Evolutionary conservation across 1,140 invertebrate genomes (phyloP), one percentile per base, ranked within the genome.

Genomic region (Melipona quadrifasciata): DNA sequence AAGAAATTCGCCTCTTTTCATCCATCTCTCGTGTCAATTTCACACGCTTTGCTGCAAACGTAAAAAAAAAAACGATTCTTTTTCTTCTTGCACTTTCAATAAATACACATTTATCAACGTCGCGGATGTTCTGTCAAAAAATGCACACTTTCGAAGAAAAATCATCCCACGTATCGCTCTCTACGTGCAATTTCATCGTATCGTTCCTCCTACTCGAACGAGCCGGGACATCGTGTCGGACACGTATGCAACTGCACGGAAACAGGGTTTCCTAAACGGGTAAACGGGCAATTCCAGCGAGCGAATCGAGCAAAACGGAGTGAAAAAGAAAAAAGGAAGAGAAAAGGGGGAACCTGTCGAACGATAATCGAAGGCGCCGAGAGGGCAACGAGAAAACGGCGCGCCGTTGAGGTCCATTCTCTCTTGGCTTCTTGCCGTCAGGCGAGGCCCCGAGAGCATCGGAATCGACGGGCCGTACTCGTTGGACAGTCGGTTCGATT

Each of bases 401-500:
- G 21, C 10, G 27, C 51, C 55, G 39, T 39, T 24, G 39, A 47
- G 74, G 10, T 21, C 17, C 34, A 21, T 82, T 55, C 39, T 27
- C 27, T 75, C 57, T 55, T 21, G 72, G 67, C 55, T 31, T 58
- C 8, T 55, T 31, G 51, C 21, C n/a, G 16, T 57, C 27, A 65
- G 72, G 19, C 57, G 10, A 55, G 51, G 16, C 21, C 31, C 34
- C 17, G 8, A n/a, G 21, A n/a, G 19, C 47, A 14, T 51, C 65
- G 51, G 51, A 71, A 67, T 80, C 71, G 61, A 65, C 80, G 14
- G 51, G 53, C 21, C 71, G 31, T 53, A 51, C 34, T 74, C 39
- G 70, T 72, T 53, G 24, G 68, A 61, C 78, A 72, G n/a, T 70
- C 71, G 53, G n/a, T 83, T 84, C 79, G 71, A 84, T 84, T 70